Evolutionary conservation across 2,113 vertebrate species (phyloP).

Genomic region (Callionymus lyra): DNA sequence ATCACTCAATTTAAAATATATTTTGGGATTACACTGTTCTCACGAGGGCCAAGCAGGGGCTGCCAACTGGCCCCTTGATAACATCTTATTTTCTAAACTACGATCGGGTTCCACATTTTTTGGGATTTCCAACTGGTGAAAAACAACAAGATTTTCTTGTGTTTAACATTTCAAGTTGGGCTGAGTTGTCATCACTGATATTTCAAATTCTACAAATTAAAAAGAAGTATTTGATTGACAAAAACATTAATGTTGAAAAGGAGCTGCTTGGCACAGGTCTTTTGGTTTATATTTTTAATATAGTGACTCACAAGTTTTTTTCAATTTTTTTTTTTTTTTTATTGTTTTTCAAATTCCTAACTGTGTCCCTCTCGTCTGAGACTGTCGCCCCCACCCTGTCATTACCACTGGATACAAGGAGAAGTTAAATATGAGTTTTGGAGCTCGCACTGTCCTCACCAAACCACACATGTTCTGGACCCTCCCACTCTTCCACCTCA

Average conservation of each 20-base stretch:
- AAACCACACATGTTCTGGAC: conserved; percentile 41
- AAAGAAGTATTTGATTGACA: neutral
- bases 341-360: conserved; percentile 55
- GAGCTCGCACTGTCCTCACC: conserved; percentile 39
- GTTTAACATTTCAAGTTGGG: no score
- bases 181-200: no score
- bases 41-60: no score
- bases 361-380: conserved; percentile 44
- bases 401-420: conserved; percentile 61
- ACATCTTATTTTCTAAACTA: no score
- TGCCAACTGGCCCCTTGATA: no score
- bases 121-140: no score
- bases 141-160: no score
- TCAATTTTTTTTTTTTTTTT: conserved; percentile 16
- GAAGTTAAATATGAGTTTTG: conserved; percentile 71
- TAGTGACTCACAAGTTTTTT: neutral
- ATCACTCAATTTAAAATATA: no score
- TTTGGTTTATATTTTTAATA: neutral
- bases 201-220: neutral
- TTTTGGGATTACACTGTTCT: no score
- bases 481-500: conserved; percentile 62
- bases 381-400: conserved; percentile 56
- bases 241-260: neutral
- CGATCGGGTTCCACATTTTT: no score
- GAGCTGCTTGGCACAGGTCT: no score